Evolutionary conservation across 2,888 invertebrate species (phyloP), one percentile per base, ranked within the genome.

Genomic region (Diogma glabrata): DNA sequence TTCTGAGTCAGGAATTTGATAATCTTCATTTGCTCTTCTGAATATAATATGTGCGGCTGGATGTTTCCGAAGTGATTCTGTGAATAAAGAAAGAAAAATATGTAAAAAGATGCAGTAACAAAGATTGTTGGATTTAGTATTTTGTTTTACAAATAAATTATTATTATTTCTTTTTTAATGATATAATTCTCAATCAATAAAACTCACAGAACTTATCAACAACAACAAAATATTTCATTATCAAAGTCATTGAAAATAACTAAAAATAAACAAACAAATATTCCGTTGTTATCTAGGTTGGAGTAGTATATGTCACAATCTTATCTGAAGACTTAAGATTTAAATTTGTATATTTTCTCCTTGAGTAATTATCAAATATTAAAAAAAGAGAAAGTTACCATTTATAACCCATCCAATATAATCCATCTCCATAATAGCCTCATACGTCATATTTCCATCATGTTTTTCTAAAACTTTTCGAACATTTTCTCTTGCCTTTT

Each of bases 1-100:
- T n/a, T 64, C 56, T 0, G 59, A 60, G 2, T 57, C 58, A 2
- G 67, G 62, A 2, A 72, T 50, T 20, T 52, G 47, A 55, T 67
- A 70, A 30, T 67, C 62, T 26, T 61, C 60, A 9, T 53, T 56
- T 23, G 70, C 63, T 3, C 59, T 30, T 36, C 72, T 64, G 1
- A 64, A 64, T 1, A 72, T 53, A 2, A 62, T 55, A 0, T 63
- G 57, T 2, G 68, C 54, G 0, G 72, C 67, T 7, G 75, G 72
- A 58, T 72, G 72, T 49, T 69, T 63, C 10, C 75, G 63, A 3
- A 74, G 59, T 0, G 72, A 66, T 60, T 75, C 75, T 70, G 59
- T 3, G 52, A 46, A 24, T 7, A 23, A 36, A n/a, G 17, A 40
- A 45, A 19, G 19, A 9, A 8, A 36, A 36, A 17, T n/a, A 6